phyloP scores from a whole-genome alignment of 2,797 vertebrate genomes.

The Urosaurus nigricauda region DNA sequence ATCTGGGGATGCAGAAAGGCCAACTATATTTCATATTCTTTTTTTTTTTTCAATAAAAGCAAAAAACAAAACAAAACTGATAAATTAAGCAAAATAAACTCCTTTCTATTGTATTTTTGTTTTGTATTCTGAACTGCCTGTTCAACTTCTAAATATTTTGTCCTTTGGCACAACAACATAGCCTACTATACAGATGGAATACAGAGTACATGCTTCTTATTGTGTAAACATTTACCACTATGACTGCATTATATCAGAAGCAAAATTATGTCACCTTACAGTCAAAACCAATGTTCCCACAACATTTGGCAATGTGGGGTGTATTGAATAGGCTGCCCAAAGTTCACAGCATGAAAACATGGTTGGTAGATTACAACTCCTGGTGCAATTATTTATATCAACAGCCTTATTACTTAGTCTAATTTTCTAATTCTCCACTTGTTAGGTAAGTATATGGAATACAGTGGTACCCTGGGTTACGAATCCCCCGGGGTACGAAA shows the following conservation, averaged over 20 bases:
- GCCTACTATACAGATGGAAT: not conserved
- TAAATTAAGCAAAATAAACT: not conserved
- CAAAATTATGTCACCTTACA: rapidly evolving
- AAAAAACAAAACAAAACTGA: not conserved
- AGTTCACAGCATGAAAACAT: not conserved
- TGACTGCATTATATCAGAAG: not conserved
- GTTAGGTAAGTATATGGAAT: not conserved
- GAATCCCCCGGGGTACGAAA: no score
- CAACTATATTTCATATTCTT: no score
- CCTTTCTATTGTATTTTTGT: not conserved
- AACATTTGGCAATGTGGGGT: not conserved
- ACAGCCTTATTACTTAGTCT: not conserved
- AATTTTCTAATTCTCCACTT: not conserved
- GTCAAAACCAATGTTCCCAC: slow-evolving; percentile 11
- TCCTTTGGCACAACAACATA: not conserved
- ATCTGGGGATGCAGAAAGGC: no score
- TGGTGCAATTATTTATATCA: slow-evolving; percentile 11
- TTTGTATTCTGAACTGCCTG: not conserved
- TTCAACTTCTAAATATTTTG: not conserved
- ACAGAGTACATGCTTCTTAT: slow-evolving; percentile 26
- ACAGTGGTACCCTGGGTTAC: no score
- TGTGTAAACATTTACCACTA: not conserved
- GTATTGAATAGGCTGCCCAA: not conserved
- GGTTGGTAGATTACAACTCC: not conserved
- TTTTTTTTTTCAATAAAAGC: no score